phyloP scores from a whole-genome alignment of 2,113 vertebrate species.

The Mesocricetus auratus region DNA sequence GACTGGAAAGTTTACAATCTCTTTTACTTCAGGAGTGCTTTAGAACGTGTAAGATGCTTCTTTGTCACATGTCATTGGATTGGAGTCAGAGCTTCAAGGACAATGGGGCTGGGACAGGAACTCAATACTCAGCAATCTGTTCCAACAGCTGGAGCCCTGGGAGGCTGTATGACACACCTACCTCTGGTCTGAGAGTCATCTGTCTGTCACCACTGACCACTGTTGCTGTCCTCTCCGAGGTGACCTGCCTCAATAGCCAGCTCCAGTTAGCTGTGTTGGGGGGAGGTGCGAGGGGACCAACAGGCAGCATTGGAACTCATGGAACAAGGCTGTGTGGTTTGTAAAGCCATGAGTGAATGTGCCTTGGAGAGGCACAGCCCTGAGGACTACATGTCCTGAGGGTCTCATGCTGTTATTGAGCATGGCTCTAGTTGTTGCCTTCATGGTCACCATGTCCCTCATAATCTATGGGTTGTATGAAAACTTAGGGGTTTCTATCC shows the following conservation, averaged over 20 bases:
- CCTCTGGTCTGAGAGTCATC: background rate
- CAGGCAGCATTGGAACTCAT: background rate
- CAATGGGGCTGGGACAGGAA: background rate
- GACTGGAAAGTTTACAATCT: background rate
- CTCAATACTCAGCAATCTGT: background rate
- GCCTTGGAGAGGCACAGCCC: background rate
- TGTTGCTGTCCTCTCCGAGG: rapidly evolving
- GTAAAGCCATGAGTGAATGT: background rate
- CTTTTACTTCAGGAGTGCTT: background rate
- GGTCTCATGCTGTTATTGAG: background rate
- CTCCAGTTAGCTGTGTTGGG: background rate
- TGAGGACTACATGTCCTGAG: background rate
- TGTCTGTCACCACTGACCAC: background rate
- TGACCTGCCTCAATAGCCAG: background rate
- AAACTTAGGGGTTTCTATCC: background rate
- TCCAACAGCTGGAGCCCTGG: background rate
- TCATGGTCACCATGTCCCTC: background rate
- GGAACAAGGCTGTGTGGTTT: background rate
- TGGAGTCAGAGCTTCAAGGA: no score
- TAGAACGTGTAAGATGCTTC: background rate
- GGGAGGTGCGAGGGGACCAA: background rate
- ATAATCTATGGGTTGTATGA: background rate
- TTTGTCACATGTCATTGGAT: background rate
- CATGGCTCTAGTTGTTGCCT: background rate
- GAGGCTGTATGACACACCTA: rapidly evolving